Evolutionary conservation across 2,113 vertebrate genomes (phyloP).

Genomic region (Xenopus laevis): DNA sequence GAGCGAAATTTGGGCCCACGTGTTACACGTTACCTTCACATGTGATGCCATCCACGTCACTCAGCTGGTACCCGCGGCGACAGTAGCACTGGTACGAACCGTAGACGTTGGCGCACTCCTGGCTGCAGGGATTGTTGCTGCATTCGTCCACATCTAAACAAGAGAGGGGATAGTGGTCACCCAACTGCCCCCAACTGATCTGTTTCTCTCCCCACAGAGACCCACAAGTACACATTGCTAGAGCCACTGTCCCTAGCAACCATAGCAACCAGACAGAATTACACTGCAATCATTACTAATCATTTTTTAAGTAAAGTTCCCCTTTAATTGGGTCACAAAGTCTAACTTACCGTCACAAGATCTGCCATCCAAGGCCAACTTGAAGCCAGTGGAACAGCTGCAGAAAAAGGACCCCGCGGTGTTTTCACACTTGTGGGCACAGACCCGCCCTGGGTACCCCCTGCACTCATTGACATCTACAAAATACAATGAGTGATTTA

Average conservation of each 20-base stretch:
- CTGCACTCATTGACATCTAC: conserved; percentile 91
- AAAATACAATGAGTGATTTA: too few relatives aligned
- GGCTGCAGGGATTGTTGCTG: conserved; percentile 82
- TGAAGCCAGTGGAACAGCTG: conserved; percentile 88
- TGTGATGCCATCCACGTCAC: conserved; percentile 86
- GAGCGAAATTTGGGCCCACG: too few relatives aligned
- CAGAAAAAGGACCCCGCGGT: conserved; percentile 85
- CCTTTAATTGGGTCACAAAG: too few relatives aligned
- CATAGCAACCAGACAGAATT: too few relatives aligned
- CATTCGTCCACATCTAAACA: conserved; percentile 85
- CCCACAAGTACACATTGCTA: too few relatives aligned
- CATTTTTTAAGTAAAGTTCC: not conserved
- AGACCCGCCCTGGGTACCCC: conserved; percentile 87
- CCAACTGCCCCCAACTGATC: too few relatives aligned
- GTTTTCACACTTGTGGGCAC: conserved; percentile 94
- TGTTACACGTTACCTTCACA: conserved; percentile 89
- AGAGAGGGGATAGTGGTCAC: too few relatives aligned
- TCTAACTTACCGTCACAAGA: conserved; percentile 81
- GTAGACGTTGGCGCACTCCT: conserved; percentile 93
- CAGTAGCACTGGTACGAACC: conserved; percentile 98
- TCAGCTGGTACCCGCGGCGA: conserved; percentile 92
- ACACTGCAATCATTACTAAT: not conserved
- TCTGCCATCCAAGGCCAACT: conserved; percentile 74
- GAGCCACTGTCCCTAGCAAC: too few relatives aligned
- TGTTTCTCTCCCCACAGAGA: too few relatives aligned